These are phyloP conservation scores for Syngnathus acus DNA, from an alignment of 2,797 vertebrate genomes.

Conservation along the genomic window DNA sequence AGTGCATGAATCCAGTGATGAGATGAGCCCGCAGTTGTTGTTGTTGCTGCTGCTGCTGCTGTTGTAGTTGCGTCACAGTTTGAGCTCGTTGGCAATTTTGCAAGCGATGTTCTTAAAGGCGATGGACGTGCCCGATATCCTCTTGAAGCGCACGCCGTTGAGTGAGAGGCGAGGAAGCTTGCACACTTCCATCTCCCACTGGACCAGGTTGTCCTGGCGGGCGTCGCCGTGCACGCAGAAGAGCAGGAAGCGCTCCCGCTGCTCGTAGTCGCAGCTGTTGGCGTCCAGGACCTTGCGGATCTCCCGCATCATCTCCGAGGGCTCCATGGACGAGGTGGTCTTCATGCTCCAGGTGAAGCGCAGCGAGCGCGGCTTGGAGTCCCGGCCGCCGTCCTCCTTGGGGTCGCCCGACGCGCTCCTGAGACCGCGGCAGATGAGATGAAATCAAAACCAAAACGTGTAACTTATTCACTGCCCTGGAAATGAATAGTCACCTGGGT, in stretches of 20 bases:
- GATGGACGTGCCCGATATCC: constrained; percentile 96
- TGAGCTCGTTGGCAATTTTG: constrained; percentile 97
- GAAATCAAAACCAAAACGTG: background rate
- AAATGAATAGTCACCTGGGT: constrained; percentile 70
- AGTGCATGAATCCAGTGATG: constrained; percentile 64
- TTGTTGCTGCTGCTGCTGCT: constrained; percentile 37
- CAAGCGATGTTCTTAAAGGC: constrained; percentile 99
- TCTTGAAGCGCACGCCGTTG: constrained; percentile 95
- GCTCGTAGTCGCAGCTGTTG: constrained; percentile 96
- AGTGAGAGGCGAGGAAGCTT: constrained; percentile 93
- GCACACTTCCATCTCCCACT: constrained; percentile 99
- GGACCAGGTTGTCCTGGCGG: constrained; percentile 90
- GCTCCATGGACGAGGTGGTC: constrained; percentile 97
- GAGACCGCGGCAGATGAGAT: background rate
- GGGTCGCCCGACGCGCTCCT: constrained; percentile 83
- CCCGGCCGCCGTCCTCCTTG: constrained; percentile 82
- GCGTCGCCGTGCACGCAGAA: constrained; percentile 95
- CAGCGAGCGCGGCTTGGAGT: constrained; percentile 85
- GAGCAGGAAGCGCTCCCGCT: constrained; percentile 92
- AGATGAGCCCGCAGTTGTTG: constrained; percentile 47
- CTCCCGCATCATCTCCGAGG: constrained; percentile 94
- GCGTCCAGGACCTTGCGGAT: constrained; percentile 94
- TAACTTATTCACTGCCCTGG: too few relatives aligned
- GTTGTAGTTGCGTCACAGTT: constrained; percentile 74
- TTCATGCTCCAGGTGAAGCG: constrained; percentile 99